phyloP scores from a whole-genome alignment of 1,140 invertebrate species.

The Idris sp. region DNA sequence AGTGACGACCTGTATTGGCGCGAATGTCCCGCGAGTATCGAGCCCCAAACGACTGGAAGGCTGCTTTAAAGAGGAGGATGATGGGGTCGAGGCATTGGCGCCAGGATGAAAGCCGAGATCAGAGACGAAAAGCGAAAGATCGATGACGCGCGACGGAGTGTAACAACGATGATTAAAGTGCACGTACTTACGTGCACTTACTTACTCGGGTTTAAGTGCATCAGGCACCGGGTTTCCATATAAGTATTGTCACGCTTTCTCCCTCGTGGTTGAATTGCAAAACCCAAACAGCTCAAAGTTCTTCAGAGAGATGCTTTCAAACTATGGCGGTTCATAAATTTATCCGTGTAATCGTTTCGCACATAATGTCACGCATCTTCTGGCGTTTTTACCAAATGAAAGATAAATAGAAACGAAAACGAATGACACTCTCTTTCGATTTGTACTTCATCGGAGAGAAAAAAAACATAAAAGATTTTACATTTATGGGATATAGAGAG shows the following conservation, averaged over 20 bases:
- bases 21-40: slow-evolving; percentile 26
- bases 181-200: slow-evolving; percentile 71
- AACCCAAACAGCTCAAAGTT: slow-evolving; percentile 41
- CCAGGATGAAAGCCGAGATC: slow-evolving; percentile 69
- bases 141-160: slow-evolving; percentile 68
- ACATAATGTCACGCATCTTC: slow-evolving; percentile 14
- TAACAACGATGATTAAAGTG: slow-evolving; percentile 76
- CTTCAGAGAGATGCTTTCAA: slow-evolving; percentile 24
- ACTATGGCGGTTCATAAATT: slow-evolving; percentile 32
- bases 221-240: slow-evolving; percentile 26
- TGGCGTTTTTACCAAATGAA: slow-evolving; percentile 39
- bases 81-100: slow-evolving; percentile 37
- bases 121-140: slow-evolving; percentile 69
- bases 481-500: not conserved
- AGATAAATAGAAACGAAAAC: too few relatives aligned
- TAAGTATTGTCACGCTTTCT: slow-evolving; percentile 68
- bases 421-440: too few relatives aligned
- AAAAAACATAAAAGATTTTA: too few relatives aligned
- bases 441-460: too few relatives aligned
- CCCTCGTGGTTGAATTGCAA: slow-evolving; percentile 67
- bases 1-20: slow-evolving; percentile 42
- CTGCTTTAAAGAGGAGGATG: slow-evolving; percentile 29
- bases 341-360: slow-evolving; percentile 57
- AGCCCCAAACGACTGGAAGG: slow-evolving; percentile 53
- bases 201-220: slow-evolving; percentile 66